Conservation (phyloP, 2,888 invertebrate genomes). For the Drosophila kambysellisi region DNA sequence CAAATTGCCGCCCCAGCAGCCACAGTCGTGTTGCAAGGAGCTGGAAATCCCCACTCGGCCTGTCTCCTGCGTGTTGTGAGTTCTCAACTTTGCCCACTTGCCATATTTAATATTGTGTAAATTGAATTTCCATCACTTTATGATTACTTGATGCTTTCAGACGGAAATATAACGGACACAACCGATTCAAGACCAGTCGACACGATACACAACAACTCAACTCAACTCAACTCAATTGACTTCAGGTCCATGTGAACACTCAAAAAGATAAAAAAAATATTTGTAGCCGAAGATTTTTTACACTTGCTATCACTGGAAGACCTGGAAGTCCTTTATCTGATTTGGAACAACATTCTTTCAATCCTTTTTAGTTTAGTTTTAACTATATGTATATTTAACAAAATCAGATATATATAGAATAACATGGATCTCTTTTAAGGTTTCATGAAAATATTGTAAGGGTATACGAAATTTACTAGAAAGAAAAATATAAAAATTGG, state of each 20-base stretch:
- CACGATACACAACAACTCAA: slow-evolving; percentile 22
- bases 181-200: slow-evolving; percentile 6
- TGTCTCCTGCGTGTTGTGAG: slow-evolving; percentile 1
- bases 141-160: slow-evolving; percentile 76
- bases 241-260: slow-evolving; percentile 8
- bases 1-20: slow-evolving; percentile 51
- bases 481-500: not conserved
- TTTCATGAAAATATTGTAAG: not conserved
- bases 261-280: not conserved
- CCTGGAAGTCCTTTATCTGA: not conserved
- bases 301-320: not conserved
- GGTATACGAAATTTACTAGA: not conserved
- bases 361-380: not conserved
- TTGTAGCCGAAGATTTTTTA: not conserved
- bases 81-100: slow-evolving; percentile 45
- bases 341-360: not conserved
- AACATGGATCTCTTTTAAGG: not conserved
- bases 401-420: not conserved
- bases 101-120: slow-evolving; percentile 81
- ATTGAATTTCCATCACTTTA: slow-evolving; percentile 82
- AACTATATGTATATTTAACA: not conserved
- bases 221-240: slow-evolving; percentile 35
- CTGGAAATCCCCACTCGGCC: slow-evolving; percentile 6
- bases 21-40: slow-evolving; percentile 9
- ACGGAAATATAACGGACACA: slow-evolving; percentile 60